Evolutionary conservation across 92 coral and sea anemone species (phyloP), one percentile per base, ranked within the genome.

Genomic region (Metridium senile): DNA sequence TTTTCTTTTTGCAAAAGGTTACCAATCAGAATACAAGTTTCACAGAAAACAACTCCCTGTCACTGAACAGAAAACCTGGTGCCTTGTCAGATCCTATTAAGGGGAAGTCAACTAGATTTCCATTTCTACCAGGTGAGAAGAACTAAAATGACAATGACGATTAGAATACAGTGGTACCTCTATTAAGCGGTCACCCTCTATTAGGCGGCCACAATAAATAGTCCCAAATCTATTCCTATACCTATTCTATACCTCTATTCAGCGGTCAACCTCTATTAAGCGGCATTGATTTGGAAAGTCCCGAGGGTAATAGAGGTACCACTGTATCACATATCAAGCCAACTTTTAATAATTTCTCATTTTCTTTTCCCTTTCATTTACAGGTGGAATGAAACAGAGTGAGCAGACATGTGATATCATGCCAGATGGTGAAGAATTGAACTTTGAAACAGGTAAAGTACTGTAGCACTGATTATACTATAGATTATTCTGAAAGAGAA

Each of bases 111-210:
- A 91, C 93, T 20, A 92, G 93, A 74, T 87, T 89, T 59, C 99
- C 99, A 45, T 96, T 96, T 75, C 62, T 88, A 13, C 99, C 99
- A 76, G 99, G 99, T 92, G n/a, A n/a, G n/a, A n/a, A n/a, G n/a
- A n/a, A n/a, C n/a, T n/a, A n/a, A n/a, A n/a, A n/a, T n/a, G n/a
- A n/a, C n/a, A n/a, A n/a, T n/a, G n/a, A n/a, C n/a, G n/a, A n/a
- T n/a, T n/a, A n/a, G n/a, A n/a, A n/a, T n/a, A n/a, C n/a, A n/a
- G n/a, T n/a, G n/a, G n/a, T n/a, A n/a, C n/a, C n/a, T n/a, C n/a
- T n/a, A n/a, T n/a, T n/a, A n/a, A n/a, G n/a, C n/a, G n/a, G n/a
- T n/a, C n/a, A n/a, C n/a, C n/a, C n/a, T n/a, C n/a, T n/a, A n/a
- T n/a, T n/a, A n/a, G n/a, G n/a, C n/a, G n/a, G n/a, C n/a, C n/a